These are phyloP conservation scores for Ceyx erithaca DNA, from an alignment of 2,797 vertebrate species.

Conservation along the genomic window DNA sequence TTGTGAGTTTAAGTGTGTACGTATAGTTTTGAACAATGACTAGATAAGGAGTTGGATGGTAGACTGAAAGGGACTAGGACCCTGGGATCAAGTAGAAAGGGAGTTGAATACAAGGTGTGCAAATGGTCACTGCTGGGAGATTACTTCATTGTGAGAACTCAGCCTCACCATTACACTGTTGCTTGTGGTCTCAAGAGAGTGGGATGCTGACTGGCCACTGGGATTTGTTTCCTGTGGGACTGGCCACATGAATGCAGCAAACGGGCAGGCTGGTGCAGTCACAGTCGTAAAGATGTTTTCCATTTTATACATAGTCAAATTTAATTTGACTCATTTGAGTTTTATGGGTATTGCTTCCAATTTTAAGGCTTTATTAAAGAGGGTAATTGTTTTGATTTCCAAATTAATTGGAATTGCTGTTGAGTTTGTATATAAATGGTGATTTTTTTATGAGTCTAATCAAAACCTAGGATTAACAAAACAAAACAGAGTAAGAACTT, in stretches of 20 bases:
- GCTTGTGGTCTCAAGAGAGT: background rate
- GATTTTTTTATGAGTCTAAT: background rate
- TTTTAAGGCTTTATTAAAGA: constrained; percentile 14
- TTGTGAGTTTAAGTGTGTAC: background rate
- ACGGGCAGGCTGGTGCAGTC: background rate
- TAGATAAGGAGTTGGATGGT: background rate
- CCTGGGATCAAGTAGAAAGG: background rate
- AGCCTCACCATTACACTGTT: rapidly evolving
- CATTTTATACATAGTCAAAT: background rate
- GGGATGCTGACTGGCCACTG: background rate
- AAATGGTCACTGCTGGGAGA: background rate
- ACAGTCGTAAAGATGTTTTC: background rate
- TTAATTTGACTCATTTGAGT: background rate
- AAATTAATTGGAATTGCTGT: background rate
- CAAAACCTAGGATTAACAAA: background rate
- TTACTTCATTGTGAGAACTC: background rate
- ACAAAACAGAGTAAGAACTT: background rate
- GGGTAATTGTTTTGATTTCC: background rate
- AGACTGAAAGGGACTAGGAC: background rate
- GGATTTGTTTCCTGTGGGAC: background rate
- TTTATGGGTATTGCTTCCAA: background rate
- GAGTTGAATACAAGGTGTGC: background rate
- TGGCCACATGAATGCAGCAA: background rate
- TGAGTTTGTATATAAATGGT: background rate
- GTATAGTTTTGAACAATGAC: background rate